phyloP scores from a whole-genome alignment of 2,113 vertebrate species.

The Cyanistes caeruleus region DNA sequence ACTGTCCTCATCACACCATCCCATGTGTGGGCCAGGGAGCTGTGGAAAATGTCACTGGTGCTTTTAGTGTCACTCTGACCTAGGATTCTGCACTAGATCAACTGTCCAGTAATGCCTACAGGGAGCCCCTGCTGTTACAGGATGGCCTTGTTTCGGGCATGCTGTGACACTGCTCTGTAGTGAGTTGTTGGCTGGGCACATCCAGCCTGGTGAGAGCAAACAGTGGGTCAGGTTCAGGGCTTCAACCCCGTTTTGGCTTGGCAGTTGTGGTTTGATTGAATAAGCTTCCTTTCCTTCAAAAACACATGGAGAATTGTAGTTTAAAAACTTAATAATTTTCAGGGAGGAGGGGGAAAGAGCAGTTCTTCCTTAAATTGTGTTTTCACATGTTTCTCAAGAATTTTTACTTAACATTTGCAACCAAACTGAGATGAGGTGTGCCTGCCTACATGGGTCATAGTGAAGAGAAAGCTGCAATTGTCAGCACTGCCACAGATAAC shows the following conservation, averaged over 20 bases:
- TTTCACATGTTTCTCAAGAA: not conserved
- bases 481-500: not conserved
- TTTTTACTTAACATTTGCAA: not conserved
- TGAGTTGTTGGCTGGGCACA: not conserved
- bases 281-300: not conserved
- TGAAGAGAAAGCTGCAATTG: not conserved
- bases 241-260: not conserved
- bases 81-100: too few relatives aligned
- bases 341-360: not conserved
- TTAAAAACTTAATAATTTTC: not conserved
- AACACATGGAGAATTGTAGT: not conserved
- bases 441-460: not conserved
- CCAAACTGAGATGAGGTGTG: not conserved
- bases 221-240: not conserved
- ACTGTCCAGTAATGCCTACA: not conserved
- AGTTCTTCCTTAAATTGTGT: not conserved
- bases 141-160: fast-evolving
- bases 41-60: not conserved
- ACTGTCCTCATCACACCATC: not conserved
- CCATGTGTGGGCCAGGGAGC: fast-evolving
- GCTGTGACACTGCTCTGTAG: not conserved
- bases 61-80: not conserved
- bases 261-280: not conserved
- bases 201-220: not conserved
- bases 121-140: not conserved